These are phyloP conservation scores for Dipodomys ordii DNA, from an alignment of 2,113 vertebrate species.

Conservation along the genomic window DNA sequence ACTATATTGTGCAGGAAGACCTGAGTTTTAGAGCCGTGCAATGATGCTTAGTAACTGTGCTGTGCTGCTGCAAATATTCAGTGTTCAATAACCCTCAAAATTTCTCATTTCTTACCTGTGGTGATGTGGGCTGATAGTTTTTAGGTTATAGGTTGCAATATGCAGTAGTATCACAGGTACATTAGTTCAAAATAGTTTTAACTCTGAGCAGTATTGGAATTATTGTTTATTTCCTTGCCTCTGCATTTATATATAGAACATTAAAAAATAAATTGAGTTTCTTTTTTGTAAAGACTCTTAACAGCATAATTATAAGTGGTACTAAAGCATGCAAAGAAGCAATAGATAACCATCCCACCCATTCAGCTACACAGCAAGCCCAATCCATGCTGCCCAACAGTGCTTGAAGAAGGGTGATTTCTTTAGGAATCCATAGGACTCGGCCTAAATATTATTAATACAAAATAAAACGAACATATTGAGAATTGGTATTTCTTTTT, in stretches of 20 bases:
- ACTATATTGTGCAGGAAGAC: slow-evolving; percentile 31
- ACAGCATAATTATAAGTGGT: slow-evolving; percentile 74
- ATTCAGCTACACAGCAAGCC: slow-evolving; percentile 39
- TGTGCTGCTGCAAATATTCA: slow-evolving; percentile 82
- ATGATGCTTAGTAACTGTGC: slow-evolving; percentile 76
- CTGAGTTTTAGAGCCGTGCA: slow-evolving; percentile 74
- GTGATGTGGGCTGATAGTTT: slow-evolving; percentile 83
- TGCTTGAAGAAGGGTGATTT: slow-evolving; percentile 60
- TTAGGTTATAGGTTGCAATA: slow-evolving; percentile 72
- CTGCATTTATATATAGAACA: slow-evolving; percentile 77
- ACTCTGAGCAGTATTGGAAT: slow-evolving; percentile 63
- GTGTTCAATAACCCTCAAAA: slow-evolving; percentile 89
- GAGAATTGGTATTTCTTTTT: slow-evolving; percentile 56
- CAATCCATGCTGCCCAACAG: background rate
- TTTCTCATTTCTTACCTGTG: slow-evolving; percentile 90
- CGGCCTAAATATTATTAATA: slow-evolving; percentile 61
- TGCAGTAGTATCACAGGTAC: slow-evolving; percentile 71
- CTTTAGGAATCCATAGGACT: slow-evolving; percentile 51
- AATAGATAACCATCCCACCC: slow-evolving; percentile 54
- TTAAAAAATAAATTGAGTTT: slow-evolving; percentile 79
- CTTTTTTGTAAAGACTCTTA: slow-evolving; percentile 78
- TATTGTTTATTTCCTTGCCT: slow-evolving; percentile 72
- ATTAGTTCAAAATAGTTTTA: slow-evolving; percentile 75
- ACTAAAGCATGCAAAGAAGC: slow-evolving; percentile 68
- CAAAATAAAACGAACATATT: slow-evolving; percentile 44